Conservation (phyloP, 2,113 vertebrate species). For the Paradisaea rubra region DNA sequence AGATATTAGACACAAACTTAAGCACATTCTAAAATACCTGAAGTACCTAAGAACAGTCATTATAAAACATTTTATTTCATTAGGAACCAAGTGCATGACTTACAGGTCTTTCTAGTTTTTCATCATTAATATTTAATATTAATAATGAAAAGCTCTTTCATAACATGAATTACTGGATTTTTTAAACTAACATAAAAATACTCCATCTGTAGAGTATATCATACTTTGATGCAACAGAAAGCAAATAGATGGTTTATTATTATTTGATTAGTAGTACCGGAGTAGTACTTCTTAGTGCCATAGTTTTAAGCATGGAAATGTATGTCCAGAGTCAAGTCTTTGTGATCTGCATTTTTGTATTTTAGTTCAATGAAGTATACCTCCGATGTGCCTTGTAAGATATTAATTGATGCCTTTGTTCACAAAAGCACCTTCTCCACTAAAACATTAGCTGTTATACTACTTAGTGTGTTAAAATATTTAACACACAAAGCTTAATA, state of each 20-base stretch:
- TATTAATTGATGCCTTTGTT: neutral
- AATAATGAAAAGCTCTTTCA: neutral
- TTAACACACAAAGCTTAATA: neutral
- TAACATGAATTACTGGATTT: neutral
- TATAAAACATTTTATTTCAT: neutral
- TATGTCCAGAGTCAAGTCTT: neutral
- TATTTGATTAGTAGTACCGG: neutral
- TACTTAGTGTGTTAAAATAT: neutral
- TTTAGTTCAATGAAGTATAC: neutral
- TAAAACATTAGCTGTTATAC: neutral
- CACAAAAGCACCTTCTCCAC: neutral
- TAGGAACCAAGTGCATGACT: neutral
- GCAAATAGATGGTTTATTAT: neutral
- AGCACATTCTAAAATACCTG: neutral
- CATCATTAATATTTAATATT: neutral
- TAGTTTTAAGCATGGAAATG: neutral
- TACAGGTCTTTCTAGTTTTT: neutral
- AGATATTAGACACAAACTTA: neutral
- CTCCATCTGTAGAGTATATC: neutral
- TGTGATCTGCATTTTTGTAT: neutral
- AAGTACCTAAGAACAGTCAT: neutral
- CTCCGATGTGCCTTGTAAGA: neutral
- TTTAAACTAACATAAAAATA: neutral
- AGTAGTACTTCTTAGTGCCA: neutral
- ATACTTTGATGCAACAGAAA: neutral